Evolutionary conservation across 2,888 invertebrate species (phyloP), one percentile per base, ranked within the genome.

Genomic region (Cheilosia pagana): DNA sequence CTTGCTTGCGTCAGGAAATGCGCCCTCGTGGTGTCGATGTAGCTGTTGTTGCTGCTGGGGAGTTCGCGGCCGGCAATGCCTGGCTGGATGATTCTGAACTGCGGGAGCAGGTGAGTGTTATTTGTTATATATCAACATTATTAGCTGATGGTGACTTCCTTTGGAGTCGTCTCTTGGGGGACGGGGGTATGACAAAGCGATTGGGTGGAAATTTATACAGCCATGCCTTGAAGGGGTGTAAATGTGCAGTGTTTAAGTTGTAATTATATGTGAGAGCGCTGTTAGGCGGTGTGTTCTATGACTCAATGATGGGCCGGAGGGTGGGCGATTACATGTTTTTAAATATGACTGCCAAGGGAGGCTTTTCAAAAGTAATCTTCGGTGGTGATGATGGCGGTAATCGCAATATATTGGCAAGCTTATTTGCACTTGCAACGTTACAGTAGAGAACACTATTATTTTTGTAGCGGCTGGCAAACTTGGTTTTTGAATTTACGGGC

Each of bases 11-110:
- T 52, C 94, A 96, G 87, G 97, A 97, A 91, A 94, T 96, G 91
- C 94, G 95, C 87, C 93, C 95, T 67, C 94, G 96, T 89, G 95
- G 96, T 59, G 97, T 97, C 12, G 95, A 96, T 90, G 96, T 97
- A 16, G 95, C 96, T 60, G 94, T 96, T 25, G 95, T 97, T 43
- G 96, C 97, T 87, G 96, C 97, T 48, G 97, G 97, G 50, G 96
- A 97, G 91, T 96, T 95, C 88, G 95, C 96, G 8, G 95, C 96
- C 0, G 96, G 97, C 89, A 95, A 94, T 88, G 94, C 95, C 1
- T 96, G 96, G 96, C 92, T 96, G 10, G 94, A 94, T 21, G 95
- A 96, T 87, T 94, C 93, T 81, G 93, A 94, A 86, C 92, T 95
- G 87, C 91, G 95, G 81, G 95, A 95, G 88, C 94, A 94, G 90